Percentiles rank a stretch among this genome's conserved stretches.
Conservation (phyloP, 2,888 invertebrate genomes). For the Blomia tropicalis region DNA sequence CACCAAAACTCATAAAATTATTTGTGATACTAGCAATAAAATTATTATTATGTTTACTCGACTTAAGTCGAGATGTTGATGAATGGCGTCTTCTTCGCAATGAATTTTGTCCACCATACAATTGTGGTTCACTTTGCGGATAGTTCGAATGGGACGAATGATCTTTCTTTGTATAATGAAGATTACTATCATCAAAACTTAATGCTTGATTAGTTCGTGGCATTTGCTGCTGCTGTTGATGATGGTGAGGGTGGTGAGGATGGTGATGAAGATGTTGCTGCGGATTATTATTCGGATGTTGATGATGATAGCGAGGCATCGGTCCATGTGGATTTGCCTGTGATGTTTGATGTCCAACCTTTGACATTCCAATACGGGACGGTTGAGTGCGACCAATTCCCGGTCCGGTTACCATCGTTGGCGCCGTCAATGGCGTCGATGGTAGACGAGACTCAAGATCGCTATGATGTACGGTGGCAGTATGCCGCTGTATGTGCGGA, state of each 20-base stretch:
- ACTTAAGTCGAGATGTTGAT: constrained; percentile 2
- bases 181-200: constrained; percentile 11
- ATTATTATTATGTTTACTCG: background rate
- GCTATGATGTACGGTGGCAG: constrained; percentile 9
- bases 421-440: background rate
- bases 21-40: constrained; percentile 11
- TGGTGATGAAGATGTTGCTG: background rate
- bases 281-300: too few species aligned
- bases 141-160: background rate
- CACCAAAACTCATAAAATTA: constrained; percentile 24
- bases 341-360: background rate
- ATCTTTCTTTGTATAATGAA: background rate
- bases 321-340: too few species aligned
- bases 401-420: background rate
- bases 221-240: background rate
- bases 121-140: constrained; percentile 8
- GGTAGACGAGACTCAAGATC: background rate
- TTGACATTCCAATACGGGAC: background rate
- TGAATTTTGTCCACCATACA: background rate
- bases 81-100: background rate
- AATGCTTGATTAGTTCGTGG: background rate
- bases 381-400: background rate
- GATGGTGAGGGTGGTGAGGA: too few species aligned
- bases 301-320: too few species aligned
- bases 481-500: constrained; percentile 5